Base-by-base conservation (phyloP, 2,113 vertebrate species). In the Anarrhichthys ocellatus region DNA sequence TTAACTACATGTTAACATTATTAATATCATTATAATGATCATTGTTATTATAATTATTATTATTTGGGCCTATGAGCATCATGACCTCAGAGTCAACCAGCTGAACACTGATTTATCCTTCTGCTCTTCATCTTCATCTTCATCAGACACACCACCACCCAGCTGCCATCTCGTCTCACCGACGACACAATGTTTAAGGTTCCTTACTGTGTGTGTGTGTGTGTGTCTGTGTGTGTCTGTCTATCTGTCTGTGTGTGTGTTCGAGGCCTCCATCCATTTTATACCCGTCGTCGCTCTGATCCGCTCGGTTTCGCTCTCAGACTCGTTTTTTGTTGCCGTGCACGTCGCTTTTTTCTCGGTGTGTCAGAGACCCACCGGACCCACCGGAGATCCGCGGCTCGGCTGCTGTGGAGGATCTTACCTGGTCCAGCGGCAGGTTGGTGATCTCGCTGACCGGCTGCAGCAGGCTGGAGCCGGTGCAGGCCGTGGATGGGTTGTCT, bases 391-490 rank as follows among this genome's bases (percentile, higher is more conserved):
- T 11, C 4, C 50, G 50, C 13, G 44, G 44, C 44, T 4, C 42
- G 13, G 42, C 42, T 44, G 42, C 14, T 44, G 42, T 44, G 42
- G 42, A 44, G 13, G 8, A 14, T 27, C 54, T 14, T 15, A 58
- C 56, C 56, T 58, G 94, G 69, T 95, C 94, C 87, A 95, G 88
- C 44, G 94, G 94, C 24, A 95, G 92, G 83, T 94, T 85, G 88
- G 92, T 94, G 68, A 95, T 93, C 76, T 94, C 90, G 88, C 94
- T 95, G 78, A 95, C 91, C 65, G 94, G 94, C 91, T 93, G 94
- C 79, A 95, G 94, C 40, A 95, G 87, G 87, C 89, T 93, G 87
- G 94, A 94, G 78, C 94, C 94, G 63, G 94, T 94, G 78, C 94
- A 94, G 61, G 93, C 93, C 78, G 86, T 85, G 59, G 90, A 88